phyloP scores from a whole-genome alignment of 23 tunicate genomes.

The Oikopleura vanhoeffeni region DNA sequence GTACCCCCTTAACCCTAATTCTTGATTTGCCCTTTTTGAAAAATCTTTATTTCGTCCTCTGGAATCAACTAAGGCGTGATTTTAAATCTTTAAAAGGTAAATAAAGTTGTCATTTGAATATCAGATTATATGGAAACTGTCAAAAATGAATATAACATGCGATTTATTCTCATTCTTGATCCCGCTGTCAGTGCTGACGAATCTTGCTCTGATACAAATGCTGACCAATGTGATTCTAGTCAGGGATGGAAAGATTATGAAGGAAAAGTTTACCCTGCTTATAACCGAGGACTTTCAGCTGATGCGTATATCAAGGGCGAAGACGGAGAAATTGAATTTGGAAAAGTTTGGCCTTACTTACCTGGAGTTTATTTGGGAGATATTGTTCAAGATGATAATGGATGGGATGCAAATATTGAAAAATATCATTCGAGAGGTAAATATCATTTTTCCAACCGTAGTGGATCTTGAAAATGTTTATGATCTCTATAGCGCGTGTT shows the following conservation, averaged over 20 bases:
- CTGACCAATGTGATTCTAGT: too few relatives aligned
- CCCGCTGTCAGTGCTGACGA: constrained; percentile 19
- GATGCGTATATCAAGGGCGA: constrained; percentile 46
- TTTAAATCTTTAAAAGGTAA: constrained; percentile 23
- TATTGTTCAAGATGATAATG: background rate
- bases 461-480: too few relatives aligned
- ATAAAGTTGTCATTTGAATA: constrained; percentile 16
- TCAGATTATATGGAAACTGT: constrained; percentile 24
- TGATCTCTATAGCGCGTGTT: too few relatives aligned
- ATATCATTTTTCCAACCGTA: too few relatives aligned
- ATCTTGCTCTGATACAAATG: background rate
- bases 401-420: background rate
- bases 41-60: too few relatives aligned
- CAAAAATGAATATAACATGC: constrained; percentile 46
- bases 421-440: background rate
- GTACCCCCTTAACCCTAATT: too few relatives aligned
- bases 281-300: constrained; percentile 27
- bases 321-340: constrained; percentile 46
- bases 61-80: too few relatives aligned
- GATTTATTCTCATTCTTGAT: constrained; percentile 30
- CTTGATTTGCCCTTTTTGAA: too few relatives aligned
- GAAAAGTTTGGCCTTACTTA: constrained; percentile 95
- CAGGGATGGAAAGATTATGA: constrained; percentile 4
- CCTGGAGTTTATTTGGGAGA: constrained; percentile 34
- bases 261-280: constrained; percentile 34